phyloP scores from a whole-genome alignment of 2,113 vertebrate genomes.

The Ailurus styani region DNA sequence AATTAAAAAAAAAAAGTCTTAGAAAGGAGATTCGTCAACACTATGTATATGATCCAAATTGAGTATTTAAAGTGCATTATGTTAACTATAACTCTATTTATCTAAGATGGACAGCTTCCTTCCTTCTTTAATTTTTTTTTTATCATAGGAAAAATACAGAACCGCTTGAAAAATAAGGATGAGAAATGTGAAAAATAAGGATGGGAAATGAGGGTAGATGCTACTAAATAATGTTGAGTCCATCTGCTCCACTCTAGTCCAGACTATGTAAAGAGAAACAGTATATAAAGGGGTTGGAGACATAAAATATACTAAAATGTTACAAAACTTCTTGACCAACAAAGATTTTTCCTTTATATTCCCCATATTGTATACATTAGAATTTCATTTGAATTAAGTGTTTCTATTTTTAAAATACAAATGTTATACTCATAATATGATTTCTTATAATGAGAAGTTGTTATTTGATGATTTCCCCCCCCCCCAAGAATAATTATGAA shows the following conservation, averaged over 20 bases:
- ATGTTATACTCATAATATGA: neutral
- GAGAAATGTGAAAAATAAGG: neutral
- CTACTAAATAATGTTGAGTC: neutral
- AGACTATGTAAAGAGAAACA: neutral
- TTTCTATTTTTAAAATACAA: neutral
- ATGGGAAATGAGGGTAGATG: neutral
- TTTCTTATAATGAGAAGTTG: neutral
- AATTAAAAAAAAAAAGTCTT: neutral
- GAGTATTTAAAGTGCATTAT: neutral
- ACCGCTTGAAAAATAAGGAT: neutral
- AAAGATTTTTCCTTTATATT: neutral
- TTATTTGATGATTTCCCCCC: neutral
- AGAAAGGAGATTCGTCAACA: neutral
- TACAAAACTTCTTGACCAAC: neutral
- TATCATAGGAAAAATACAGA: neutral
- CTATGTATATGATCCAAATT: neutral
- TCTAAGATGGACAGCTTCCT: neutral
- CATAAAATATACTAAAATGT: neutral
- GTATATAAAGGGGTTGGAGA: neutral
- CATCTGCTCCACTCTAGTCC: neutral
- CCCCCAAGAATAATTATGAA: neutral
- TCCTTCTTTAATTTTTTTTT: neutral
- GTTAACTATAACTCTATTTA: neutral
- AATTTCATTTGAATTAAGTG: neutral
- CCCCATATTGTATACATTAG: neutral